Evolutionary conservation across 2,797 vertebrate genomes (phyloP).

Genomic region (Hoplostethus mediterraneus): DNA sequence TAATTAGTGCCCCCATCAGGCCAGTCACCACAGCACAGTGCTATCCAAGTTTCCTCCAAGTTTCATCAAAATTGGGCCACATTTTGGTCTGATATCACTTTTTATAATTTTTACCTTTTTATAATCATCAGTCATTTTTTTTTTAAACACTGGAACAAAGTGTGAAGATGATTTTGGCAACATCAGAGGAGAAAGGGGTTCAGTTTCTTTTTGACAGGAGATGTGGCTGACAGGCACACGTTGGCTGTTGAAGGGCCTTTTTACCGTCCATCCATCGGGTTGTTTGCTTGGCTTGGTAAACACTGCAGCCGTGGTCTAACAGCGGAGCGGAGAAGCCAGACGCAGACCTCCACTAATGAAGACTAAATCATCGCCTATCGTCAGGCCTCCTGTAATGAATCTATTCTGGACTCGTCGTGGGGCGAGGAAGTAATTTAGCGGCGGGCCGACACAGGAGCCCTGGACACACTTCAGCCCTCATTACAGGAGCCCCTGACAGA

Average conservation of each 20-base stretch:
- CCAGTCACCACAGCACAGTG: too few relatives aligned
- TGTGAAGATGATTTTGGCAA: too few relatives aligned
- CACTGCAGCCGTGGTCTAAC: background rate
- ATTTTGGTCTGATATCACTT: too few relatives aligned
- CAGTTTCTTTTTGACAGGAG: background rate
- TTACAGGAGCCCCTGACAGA: slow-evolving; percentile 51
- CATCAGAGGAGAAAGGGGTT: too few relatives aligned
- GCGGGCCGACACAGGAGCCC: slow-evolving; percentile 5
- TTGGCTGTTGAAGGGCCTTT: background rate
- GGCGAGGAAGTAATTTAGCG: slow-evolving; percentile 52
- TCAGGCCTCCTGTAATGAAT: slow-evolving; percentile 36
- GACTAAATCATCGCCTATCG: slow-evolving; percentile 48
- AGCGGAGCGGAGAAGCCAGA: background rate
- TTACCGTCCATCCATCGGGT: background rate
- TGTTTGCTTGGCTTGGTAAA: too few relatives aligned
- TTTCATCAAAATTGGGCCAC: too few relatives aligned
- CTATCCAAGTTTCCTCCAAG: too few relatives aligned
- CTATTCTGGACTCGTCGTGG: slow-evolving; percentile 25
- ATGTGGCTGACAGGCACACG: too few relatives aligned
- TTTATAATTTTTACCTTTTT: too few relatives aligned
- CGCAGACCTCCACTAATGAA: slow-evolving; percentile 48
- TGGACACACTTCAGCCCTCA: slow-evolving; percentile 54
- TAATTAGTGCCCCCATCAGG: too few relatives aligned
- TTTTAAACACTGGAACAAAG: too few relatives aligned
- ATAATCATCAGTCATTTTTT: too few relatives aligned